Conservation (phyloP, 2,113 vertebrate genomes). For the Glaucomys volans region DNA sequence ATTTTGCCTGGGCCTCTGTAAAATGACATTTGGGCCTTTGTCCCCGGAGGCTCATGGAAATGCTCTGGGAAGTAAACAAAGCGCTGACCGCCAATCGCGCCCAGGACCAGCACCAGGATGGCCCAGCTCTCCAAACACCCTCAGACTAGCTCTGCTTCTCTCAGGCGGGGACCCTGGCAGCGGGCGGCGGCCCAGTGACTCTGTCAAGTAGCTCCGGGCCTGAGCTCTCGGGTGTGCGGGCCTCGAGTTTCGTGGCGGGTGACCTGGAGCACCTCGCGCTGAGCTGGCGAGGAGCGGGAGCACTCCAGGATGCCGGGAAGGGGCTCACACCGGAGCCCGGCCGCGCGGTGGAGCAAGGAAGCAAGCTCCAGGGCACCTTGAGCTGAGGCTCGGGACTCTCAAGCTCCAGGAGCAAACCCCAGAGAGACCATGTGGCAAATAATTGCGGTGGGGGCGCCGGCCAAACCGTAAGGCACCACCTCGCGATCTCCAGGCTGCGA, state of each 20-base stretch:
- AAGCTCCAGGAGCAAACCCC: neutral
- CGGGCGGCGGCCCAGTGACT: neutral
- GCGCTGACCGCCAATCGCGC: neutral
- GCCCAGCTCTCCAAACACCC: neutral
- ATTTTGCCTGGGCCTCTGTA: neutral
- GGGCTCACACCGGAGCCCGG: neutral
- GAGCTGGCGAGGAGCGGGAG: constrained; percentile 84
- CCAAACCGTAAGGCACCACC: neutral
- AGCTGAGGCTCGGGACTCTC: neutral
- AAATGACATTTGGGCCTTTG: neutral
- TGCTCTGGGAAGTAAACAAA: neutral
- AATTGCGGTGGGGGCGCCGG: accelerated
- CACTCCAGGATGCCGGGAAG: neutral
- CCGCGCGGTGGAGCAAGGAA: neutral
- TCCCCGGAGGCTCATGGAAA: neutral
- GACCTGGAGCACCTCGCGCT: constrained; percentile 28
- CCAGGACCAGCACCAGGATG: neutral
- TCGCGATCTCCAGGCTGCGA: neutral
- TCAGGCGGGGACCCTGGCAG: neutral
- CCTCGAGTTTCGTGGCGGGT: constrained; percentile 74
- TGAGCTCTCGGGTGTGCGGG: constrained; percentile 60
- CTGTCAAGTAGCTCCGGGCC: neutral
- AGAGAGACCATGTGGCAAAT: accelerated
- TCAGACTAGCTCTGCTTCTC: no score
- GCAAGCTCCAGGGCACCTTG: neutral